Evolutionary conservation across 2,113 vertebrate genomes (phyloP).

Genomic region (Hystrix cristata): DNA sequence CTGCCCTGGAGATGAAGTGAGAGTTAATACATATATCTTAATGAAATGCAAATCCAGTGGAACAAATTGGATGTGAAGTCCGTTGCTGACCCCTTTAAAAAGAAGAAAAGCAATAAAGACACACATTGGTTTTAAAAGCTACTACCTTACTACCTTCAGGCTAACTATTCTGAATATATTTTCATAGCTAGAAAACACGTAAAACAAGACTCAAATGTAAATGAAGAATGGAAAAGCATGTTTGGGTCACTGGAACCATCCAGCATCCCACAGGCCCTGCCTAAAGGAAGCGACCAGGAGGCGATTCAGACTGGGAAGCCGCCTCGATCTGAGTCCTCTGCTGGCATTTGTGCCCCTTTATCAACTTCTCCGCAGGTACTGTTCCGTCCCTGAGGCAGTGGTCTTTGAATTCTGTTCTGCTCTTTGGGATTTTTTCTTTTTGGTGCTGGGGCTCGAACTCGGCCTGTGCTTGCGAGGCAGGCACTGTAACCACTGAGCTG

Average conservation of each 20-base stretch:
- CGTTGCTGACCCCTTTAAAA: neutral
- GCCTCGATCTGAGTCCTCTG: slow-evolving; percentile 91
- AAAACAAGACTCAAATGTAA: slow-evolving; percentile 97
- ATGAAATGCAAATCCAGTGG: neutral
- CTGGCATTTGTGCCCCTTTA: slow-evolving; percentile 87
- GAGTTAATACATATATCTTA: neutral
- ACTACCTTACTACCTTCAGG: neutral
- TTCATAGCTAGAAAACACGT: slow-evolving; percentile 94
- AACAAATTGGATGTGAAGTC: neutral
- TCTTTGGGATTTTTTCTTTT: neutral
- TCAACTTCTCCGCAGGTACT: slow-evolving; percentile 92
- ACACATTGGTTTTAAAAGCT: neutral
- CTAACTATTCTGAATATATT: slow-evolving; percentile 42
- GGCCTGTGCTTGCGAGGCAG: too few relatives aligned
- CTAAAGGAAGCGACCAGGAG: slow-evolving; percentile 90
- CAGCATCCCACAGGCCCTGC: slow-evolving; percentile 87
- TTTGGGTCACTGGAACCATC: slow-evolving; percentile 97
- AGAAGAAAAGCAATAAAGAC: neutral
- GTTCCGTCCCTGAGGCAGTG: fast-evolving
- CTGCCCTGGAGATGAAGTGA: neutral
- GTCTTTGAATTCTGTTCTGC: neutral
- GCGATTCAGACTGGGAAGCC: slow-evolving; percentile 86
- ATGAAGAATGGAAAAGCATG: slow-evolving; percentile 99
- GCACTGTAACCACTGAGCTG: too few relatives aligned
- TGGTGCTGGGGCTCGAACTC: too few relatives aligned